A percentile compares a stretch with the other conserved stretches of the same genome.
Evolutionary conservation across 2,888 invertebrate species (phyloP).

Genomic region (Polietes domitor): DNA sequence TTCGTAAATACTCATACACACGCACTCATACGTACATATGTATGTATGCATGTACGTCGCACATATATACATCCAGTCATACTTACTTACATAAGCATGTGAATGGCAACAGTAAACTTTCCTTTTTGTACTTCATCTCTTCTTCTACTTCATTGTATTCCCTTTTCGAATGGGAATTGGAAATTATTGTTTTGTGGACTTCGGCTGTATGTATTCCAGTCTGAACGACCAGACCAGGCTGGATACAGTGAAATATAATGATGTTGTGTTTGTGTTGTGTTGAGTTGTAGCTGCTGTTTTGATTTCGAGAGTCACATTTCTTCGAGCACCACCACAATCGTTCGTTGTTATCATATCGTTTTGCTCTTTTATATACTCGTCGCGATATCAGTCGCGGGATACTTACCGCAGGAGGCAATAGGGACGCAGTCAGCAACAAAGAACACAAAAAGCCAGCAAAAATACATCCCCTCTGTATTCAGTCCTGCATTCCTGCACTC

Average conservation of each 20-base stretch:
- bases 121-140: neutral
- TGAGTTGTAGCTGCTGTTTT: conserved; percentile 54
- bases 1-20: conserved; percentile 13
- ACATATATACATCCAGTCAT: too few relatives aligned
- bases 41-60: neutral
- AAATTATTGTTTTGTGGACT: conserved; percentile 6
- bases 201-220: neutral
- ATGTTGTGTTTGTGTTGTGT: conserved; percentile 32
- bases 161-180: neutral
- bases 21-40: neutral
- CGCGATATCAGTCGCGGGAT: neutral
- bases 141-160: neutral
- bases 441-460: neutral
- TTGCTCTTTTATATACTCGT: conserved; percentile 32
- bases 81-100: neutral
- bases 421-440: conserved; percentile 2
- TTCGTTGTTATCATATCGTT: conserved; percentile 46
- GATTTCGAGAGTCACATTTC: conserved; percentile 39
- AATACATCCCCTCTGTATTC: conserved; percentile 33
- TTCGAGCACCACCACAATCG: conserved; percentile 32
- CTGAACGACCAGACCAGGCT: neutral
- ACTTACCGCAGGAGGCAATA: neutral
- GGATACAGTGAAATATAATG: neutral
- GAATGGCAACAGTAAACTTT: conserved; percentile 18
- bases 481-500: neutral